Conservation (phyloP, 2,888 invertebrate genomes). For the Amiota communis region DNA sequence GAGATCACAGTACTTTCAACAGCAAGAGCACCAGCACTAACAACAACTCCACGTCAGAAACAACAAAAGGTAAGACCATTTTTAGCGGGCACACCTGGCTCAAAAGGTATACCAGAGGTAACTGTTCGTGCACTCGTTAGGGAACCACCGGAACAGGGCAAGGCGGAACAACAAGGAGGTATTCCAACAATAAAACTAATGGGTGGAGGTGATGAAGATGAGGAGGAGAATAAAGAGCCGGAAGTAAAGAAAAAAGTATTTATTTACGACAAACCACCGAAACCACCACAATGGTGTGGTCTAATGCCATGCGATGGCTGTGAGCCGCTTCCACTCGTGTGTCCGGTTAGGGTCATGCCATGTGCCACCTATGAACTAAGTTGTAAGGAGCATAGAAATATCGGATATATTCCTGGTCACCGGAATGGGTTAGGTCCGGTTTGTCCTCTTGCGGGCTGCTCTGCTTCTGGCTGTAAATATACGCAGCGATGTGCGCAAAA, state of each 20-base stretch:
- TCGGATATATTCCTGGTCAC: slow-evolving; percentile 4
- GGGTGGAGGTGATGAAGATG: background rate
- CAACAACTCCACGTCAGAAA: too few species aligned
- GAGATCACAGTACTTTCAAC: too few species aligned
- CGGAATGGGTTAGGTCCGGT: slow-evolving; percentile 11
- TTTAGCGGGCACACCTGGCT: too few species aligned
- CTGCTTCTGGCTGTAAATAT: background rate
- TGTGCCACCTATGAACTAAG: background rate
- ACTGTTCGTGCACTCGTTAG: too few species aligned
- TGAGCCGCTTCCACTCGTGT: background rate
- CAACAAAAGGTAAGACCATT: too few species aligned
- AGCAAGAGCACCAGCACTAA: too few species aligned
- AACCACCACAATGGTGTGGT: slow-evolving; percentile 16
- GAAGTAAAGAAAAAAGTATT: background rate
- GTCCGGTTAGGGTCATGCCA: background rate
- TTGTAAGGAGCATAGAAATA: background rate
- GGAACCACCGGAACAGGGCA: background rate
- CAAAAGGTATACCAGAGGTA: too few species aligned
- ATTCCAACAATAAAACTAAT: background rate
- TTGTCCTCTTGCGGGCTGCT: background rate
- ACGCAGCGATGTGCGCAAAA: background rate
- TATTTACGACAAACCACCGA: slow-evolving; percentile 21
- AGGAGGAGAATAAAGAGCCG: background rate
- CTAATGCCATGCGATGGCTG: background rate
- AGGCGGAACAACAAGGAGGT: too few species aligned